Evolutionary conservation across 2,797 vertebrate species (phyloP).

Genomic region (Avahi laniger): DNA sequence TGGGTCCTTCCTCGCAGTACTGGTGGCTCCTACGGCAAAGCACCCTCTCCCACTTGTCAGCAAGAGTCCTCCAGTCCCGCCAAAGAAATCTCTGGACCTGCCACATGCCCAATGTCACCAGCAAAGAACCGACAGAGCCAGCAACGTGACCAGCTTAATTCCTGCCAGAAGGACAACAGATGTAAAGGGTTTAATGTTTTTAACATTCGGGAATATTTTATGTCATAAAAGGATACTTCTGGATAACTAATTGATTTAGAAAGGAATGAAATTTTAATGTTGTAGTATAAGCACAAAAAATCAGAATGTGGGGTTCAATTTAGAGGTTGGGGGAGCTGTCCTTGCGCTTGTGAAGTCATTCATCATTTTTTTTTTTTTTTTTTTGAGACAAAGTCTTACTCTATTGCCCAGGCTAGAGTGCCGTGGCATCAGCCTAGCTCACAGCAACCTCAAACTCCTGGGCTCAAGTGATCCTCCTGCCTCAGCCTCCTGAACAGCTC

Average conservation of each 20-base stretch:
- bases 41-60: neutral
- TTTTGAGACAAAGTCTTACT: too few species aligned
- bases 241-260: slow-evolving; percentile 1
- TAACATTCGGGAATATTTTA: slow-evolving; percentile 29
- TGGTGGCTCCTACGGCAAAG: neutral
- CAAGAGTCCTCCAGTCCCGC: neutral
- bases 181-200: slow-evolving; percentile 16
- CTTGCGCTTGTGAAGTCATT: neutral
- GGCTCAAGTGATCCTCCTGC: too few species aligned
- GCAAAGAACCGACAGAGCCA: slow-evolving; percentile 23
- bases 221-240: slow-evolving; percentile 7
- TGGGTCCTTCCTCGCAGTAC: neutral
- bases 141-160: neutral
- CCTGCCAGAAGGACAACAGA: neutral
- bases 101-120: neutral
- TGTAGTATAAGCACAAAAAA: neutral
- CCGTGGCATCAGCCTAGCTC: too few species aligned
- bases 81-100: neutral
- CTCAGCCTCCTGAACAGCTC: too few species aligned
- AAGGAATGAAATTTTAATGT: slow-evolving; percentile 9
- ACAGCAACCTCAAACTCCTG: too few species aligned
- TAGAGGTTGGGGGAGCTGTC: neutral
- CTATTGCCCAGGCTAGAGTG: too few species aligned
- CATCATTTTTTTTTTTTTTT: neutral
- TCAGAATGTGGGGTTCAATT: neutral